These are phyloP conservation scores for Drosophila mulleri DNA, from an alignment of 2,888 invertebrate genomes.

Conservation along the genomic window DNA sequence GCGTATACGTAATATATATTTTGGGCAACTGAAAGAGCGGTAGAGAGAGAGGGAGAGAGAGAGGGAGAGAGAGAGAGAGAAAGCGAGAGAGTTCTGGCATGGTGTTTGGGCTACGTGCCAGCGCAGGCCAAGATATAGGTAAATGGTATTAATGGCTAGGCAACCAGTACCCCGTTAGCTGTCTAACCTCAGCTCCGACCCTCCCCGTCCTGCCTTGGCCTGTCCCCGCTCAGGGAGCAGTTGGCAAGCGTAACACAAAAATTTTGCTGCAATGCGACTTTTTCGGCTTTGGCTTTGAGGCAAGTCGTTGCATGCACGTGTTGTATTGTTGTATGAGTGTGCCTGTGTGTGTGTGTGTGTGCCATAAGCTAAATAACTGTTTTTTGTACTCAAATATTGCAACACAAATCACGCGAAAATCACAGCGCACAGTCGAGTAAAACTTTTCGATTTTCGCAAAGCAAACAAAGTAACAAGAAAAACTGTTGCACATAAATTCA, in stretches of 20 bases:
- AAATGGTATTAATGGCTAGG: constrained; percentile 76
- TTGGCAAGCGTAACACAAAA: constrained; percentile 80
- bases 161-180: constrained; percentile 9
- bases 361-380: constrained; percentile 41
- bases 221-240: constrained; percentile 44
- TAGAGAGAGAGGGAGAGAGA: background rate
- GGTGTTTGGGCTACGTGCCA: constrained; percentile 57
- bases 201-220: background rate
- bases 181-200: background rate
- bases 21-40: constrained; percentile 29
- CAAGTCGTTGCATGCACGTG: constrained; percentile 69
- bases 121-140: constrained; percentile 53
- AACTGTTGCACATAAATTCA: constrained; percentile 68
- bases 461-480: constrained; percentile 22
- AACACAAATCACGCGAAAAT: constrained; percentile 62
- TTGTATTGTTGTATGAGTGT: constrained; percentile 19
- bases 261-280: constrained; percentile 78
- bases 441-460: constrained; percentile 35
- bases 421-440: constrained; percentile 37
- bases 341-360: constrained; percentile 13
- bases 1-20: constrained; percentile 73
- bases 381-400: constrained; percentile 52
- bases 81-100: background rate
- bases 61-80: background rate
- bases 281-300: constrained; percentile 55